Percentiles rank a stretch among this genome's conserved stretches.
phyloP scores from a whole-genome alignment of 1,140 invertebrate genomes.

The Drosophila neocordata region DNA sequence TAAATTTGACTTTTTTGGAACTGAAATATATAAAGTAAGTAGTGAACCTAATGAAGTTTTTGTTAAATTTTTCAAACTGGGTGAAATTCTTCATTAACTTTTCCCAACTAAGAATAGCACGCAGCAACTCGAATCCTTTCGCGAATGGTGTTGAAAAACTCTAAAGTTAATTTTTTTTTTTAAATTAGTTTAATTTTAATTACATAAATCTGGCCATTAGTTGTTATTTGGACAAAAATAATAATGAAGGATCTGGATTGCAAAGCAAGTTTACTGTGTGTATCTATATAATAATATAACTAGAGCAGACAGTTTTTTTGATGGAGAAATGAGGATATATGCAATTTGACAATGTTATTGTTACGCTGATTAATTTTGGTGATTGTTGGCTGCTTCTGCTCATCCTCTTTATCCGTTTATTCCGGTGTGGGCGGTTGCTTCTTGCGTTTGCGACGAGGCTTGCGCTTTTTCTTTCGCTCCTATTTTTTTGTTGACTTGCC shows the following conservation, averaged over 20 bases:
- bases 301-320: conserved; percentile 29
- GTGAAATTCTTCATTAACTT: too few relatives aligned
- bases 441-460: conserved; percentile 72
- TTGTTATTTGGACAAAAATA: conserved; percentile 50
- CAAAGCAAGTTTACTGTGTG: conserved; percentile 18
- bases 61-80: too few relatives aligned
- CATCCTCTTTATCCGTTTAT: conserved; percentile 23
- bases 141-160: too few relatives aligned
- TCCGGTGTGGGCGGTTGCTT: conserved; percentile 57
- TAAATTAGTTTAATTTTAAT: conserved; percentile 77
- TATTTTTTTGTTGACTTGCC: conserved; percentile 75
- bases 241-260: conserved; percentile 42
- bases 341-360: conserved; percentile 7
- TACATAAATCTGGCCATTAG: conserved; percentile 71
- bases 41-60: too few relatives aligned
- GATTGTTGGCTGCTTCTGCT: conserved; percentile 3
- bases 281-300: conserved; percentile 22
- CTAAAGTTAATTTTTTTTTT: conserved; percentile 18
- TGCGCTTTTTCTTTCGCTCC: conserved; percentile 79
- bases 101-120: too few relatives aligned
- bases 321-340: conserved; percentile 27
- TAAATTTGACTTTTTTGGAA: neutral
- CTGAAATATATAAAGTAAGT: too few relatives aligned
- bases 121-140: too few relatives aligned
- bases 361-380: conserved; percentile 25